Evolutionary conservation across 2,888 invertebrate species (phyloP).

Genomic region (Cheilosia soror): DNA sequence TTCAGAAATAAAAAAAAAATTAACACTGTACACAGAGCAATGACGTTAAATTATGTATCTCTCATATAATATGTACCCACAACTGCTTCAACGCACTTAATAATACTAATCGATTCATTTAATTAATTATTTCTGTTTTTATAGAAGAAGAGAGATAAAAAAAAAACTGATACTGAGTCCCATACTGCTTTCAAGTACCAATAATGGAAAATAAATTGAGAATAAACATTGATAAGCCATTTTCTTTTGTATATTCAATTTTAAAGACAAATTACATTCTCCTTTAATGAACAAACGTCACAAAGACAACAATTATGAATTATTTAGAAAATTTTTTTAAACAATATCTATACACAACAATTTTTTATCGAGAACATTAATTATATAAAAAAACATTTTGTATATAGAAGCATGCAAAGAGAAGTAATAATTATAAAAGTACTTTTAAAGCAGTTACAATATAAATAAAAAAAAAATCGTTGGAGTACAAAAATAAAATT

Average conservation of each 20-base stretch:
- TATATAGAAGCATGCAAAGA: conserved; percentile 53
- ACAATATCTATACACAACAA: conserved; percentile 41
- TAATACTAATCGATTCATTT: conserved; percentile 77
- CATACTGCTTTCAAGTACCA: conserved; percentile 64
- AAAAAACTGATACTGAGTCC: conserved; percentile 57
- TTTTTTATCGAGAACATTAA: conserved; percentile 31
- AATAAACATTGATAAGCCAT: conserved; percentile 17
- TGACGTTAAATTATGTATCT: conserved; percentile 33
- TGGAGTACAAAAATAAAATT: conserved; percentile 27
- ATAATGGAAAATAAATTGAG: conserved; percentile 7
- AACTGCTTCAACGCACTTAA: conserved; percentile 46
- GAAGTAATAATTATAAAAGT: conserved; percentile 35
- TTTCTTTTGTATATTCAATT: neutral
- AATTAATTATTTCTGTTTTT: neutral
- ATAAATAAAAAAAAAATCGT: conserved; percentile 12
- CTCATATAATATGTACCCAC: conserved; percentile 55
- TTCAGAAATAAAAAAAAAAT: conserved; percentile 11
- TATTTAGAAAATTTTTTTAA: conserved; percentile 19
- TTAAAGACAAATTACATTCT: conserved; percentile 15
- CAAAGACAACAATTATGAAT: conserved; percentile 24
- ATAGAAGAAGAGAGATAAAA: conserved; percentile 6
- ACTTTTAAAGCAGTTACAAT: conserved; percentile 43
- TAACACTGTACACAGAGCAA: conserved; percentile 49
- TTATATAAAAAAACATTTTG: conserved; percentile 20
- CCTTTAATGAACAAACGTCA: conserved; percentile 7